Base-by-base conservation (phyloP, 2,113 vertebrate species). In the Charadrius vociferus region DNA sequence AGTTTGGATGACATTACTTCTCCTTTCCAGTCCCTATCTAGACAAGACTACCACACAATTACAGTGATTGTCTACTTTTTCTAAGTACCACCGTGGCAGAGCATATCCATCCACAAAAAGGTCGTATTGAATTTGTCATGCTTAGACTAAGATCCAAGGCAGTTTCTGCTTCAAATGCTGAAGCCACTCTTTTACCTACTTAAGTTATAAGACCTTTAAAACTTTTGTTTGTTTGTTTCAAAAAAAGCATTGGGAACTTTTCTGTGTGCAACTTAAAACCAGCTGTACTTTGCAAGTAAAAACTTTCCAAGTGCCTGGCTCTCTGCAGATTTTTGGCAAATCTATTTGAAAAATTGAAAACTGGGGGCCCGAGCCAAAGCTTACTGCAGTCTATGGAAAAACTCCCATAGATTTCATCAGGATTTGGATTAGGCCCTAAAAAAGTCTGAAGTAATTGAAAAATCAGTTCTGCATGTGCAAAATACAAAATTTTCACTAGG, bases 401-500 rank as follows among this genome's bases (percentile, higher is more conserved):
- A 94, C 62, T 96, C 95, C 95, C 84, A 92, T 59, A 92, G 91
- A 95, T 97, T 95, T 97, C 94, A 97, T 95, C 93, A 97, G 93
- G 86, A 79, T 94, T 94, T 96, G 94, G 93, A 97, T 73, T 80
- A 85, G 89, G 88, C 74, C 75, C 77, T 85, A 45, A 96, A 96
- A 91, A 84, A 79, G 43, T 72, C 91, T 91, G 47, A 96, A 97
- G 86, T 96, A 96, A 95, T 91, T 97, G 97, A 97, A 96, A 97
- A 97, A 94, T 94, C 94, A 96, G 86, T 93, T 95, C 86, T 93
- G 73, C 50, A 70, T 87, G 66, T 79, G 87, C 23, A 87, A 94
- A 97, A 93, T 72, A 91, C 3, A 32, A 95, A 84, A 61, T 95
- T 95, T 95, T 92, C 92, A 78, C 82, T 83, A 77, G 62, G 45